phyloP scores from a whole-genome alignment of 2,888 invertebrate genomes.

The Drosophila maculinotata region DNA sequence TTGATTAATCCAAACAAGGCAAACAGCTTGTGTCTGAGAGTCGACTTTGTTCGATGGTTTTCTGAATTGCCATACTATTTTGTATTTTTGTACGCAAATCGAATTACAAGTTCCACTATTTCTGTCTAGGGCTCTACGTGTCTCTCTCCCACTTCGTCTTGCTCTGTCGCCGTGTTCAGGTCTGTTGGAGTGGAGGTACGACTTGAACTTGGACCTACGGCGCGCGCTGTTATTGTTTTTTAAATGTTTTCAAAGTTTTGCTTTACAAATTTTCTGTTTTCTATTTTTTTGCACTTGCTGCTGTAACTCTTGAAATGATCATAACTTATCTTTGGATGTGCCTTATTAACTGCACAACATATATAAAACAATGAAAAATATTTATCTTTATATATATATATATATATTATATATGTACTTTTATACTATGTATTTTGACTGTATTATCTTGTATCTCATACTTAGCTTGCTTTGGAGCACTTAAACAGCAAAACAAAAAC shows the following conservation, averaged over 20 bases:
- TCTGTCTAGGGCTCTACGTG: slow-evolving; percentile 19
- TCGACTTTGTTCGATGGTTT: slow-evolving; percentile 2
- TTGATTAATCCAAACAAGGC: no score
- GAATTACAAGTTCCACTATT: slow-evolving; percentile 65
- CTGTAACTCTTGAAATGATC: slow-evolving; percentile 8
- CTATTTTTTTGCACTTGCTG: slow-evolving; percentile 15
- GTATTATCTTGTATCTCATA: slow-evolving; percentile 84
- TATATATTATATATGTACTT: slow-evolving; percentile 48
- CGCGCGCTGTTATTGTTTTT: slow-evolving; percentile 13
- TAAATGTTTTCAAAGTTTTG: slow-evolving; percentile 14
- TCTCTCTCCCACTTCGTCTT: no score
- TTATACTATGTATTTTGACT: slow-evolving; percentile 79
- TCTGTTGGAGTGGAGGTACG: slow-evolving; percentile 12
- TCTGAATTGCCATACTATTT: slow-evolving; percentile 2
- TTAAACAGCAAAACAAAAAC: slow-evolving; percentile 78
- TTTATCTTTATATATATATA: slow-evolving; percentile 34
- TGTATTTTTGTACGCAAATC: slow-evolving; percentile 63
- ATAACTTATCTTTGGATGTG: slow-evolving; percentile 37
- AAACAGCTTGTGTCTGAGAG: slow-evolving; percentile 19
- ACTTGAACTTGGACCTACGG: slow-evolving; percentile 40
- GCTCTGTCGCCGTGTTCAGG: slow-evolving; percentile 1
- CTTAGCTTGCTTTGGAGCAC: slow-evolving; percentile 86
- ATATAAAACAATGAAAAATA: slow-evolving; percentile 25
- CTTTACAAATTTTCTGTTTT: slow-evolving; percentile 10
- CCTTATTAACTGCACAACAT: slow-evolving; percentile 36